Evolutionary conservation across 2,888 invertebrate genomes (phyloP).

Genomic region (Caenorhabditis japonica): DNA sequence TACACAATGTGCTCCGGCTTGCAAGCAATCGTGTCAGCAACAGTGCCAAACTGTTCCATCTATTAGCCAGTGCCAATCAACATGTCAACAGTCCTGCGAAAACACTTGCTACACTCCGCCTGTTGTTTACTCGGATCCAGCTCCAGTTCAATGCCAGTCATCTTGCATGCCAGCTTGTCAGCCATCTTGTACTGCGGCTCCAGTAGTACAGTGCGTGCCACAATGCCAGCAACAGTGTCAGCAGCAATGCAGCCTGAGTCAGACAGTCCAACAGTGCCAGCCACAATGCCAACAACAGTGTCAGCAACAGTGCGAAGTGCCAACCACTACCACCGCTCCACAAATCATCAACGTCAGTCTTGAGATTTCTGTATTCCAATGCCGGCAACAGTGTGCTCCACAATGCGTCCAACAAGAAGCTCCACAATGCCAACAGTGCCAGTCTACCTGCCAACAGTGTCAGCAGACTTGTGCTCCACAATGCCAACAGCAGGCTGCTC

Average conservation of each 20-base stretch:
- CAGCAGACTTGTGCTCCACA: constrained; percentile 33
- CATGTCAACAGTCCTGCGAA: constrained; percentile 53
- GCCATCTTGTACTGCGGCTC: constrained; percentile 33
- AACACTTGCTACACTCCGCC: constrained; percentile 35
- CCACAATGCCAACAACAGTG: constrained; percentile 56
- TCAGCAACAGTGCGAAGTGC: constrained; percentile 28
- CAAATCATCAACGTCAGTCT: constrained; percentile 40
- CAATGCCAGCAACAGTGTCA: constrained; percentile 32
- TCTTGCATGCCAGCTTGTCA: constrained; percentile 47
- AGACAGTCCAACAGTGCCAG: constrained; percentile 43
- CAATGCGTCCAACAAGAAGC: constrained; percentile 52
- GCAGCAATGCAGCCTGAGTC: constrained; percentile 40
- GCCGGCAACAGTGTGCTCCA: constrained; percentile 56
- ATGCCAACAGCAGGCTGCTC: too few species aligned
- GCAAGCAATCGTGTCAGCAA: constrained; percentile 59
- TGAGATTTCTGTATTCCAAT: constrained; percentile 30
- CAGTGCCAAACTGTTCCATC: constrained; percentile 50
- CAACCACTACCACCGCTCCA: constrained; percentile 43
- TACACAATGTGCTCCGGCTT: constrained; percentile 58
- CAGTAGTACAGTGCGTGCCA: constrained; percentile 35
- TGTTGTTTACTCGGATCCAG: constrained; percentile 16
- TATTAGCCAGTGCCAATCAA: constrained; percentile 49
- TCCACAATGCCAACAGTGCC: constrained; percentile 48
- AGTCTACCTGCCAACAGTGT: constrained; percentile 46
- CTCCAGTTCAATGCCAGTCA: constrained; percentile 31